Evolutionary conservation across 2,797 vertebrate genomes (phyloP).

Genomic region (Helicolenus hilgendorfi): DNA sequence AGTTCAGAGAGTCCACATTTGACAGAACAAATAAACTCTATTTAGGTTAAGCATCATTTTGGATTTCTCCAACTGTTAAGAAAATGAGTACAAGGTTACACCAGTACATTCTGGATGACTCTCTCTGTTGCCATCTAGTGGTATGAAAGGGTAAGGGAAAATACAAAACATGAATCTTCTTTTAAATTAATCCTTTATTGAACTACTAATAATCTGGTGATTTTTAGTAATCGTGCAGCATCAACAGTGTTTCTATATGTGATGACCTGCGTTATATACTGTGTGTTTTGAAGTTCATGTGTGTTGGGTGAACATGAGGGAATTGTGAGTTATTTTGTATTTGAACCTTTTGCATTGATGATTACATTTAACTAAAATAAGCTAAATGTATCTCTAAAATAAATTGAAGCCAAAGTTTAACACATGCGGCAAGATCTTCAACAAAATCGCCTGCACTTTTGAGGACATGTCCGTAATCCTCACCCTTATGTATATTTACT

Average conservation of each 20-base stretch:
- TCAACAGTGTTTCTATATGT: not conserved
- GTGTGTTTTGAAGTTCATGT: not conserved
- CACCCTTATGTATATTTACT: not conserved
- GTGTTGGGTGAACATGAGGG: not conserved
- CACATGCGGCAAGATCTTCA: not conserved
- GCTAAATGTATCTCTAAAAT: not conserved
- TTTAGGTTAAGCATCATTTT: conserved; percentile 89
- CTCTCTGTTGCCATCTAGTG: conserved; percentile 78
- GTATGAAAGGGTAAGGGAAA: conserved; percentile 1
- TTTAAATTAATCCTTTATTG: not conserved
- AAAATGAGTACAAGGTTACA: conserved; percentile 75
- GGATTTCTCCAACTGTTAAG: conserved; percentile 77
- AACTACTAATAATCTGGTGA: not conserved
- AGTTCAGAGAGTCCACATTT: conserved; percentile 83
- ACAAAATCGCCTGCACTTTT: not conserved
- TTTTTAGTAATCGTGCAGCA: not conserved
- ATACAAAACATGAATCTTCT: not conserved
- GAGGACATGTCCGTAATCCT: not conserved
- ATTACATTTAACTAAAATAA: not conserved
- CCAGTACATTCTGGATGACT: conserved; percentile 1
- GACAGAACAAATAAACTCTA: conserved; percentile 89
- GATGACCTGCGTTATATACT: not conserved
- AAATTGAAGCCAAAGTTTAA: not conserved
- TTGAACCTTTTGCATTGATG: not conserved
- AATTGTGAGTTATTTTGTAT: not conserved